Conservation (phyloP, 1,140 invertebrate species). For the Drosophila virilis region DNA sequence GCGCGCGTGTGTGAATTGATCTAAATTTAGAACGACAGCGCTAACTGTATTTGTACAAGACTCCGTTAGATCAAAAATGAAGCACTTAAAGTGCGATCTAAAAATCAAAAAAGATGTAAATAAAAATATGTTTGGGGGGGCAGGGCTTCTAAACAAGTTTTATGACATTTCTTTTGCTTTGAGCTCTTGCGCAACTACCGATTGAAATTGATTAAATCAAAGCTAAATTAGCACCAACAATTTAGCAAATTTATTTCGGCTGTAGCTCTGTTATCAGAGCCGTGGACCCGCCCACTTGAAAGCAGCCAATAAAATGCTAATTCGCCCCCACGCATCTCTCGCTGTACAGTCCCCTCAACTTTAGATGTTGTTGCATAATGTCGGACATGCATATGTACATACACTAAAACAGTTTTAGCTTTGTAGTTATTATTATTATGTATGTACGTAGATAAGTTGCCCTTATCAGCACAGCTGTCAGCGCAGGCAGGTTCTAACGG, state of each 20-base stretch:
- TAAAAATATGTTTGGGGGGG: conserved; percentile 17
- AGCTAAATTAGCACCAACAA: conserved; percentile 29
- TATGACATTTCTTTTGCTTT: conserved; percentile 11
- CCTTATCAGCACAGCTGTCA: conserved; percentile 56
- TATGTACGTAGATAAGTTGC: conserved; percentile 11
- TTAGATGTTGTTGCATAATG: conserved; percentile 42
- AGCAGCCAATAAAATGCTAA: conserved; percentile 21
- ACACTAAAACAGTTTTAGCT: conserved; percentile 28
- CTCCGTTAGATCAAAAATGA: background rate
- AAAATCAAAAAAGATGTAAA: conserved; percentile 2
- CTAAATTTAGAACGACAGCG: conserved; percentile 38
- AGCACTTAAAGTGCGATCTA: conserved; percentile 5
- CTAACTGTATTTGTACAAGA: background rate
- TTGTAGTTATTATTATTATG: conserved; percentile 20
- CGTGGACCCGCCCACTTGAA: conserved; percentile 17
- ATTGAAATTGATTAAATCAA: conserved; percentile 55
- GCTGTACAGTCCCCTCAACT: conserved; percentile 14
- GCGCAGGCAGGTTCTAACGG: conserved; percentile 13
- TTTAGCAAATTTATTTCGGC: conserved; percentile 31
- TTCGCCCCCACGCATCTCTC: background rate
- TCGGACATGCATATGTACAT: conserved; percentile 12
- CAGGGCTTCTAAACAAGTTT: conserved; percentile 31
- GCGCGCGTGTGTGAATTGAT: conserved; percentile 26
- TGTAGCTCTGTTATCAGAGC: conserved; percentile 17
- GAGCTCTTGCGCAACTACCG: conserved; percentile 39